A percentile compares a stretch with the other conserved stretches of the same genome.
Evolutionary conservation across 37 sponge, comb jelly and placozoan genomes (phyloP).

Genomic region (Hexactinellida sp.): DNA sequence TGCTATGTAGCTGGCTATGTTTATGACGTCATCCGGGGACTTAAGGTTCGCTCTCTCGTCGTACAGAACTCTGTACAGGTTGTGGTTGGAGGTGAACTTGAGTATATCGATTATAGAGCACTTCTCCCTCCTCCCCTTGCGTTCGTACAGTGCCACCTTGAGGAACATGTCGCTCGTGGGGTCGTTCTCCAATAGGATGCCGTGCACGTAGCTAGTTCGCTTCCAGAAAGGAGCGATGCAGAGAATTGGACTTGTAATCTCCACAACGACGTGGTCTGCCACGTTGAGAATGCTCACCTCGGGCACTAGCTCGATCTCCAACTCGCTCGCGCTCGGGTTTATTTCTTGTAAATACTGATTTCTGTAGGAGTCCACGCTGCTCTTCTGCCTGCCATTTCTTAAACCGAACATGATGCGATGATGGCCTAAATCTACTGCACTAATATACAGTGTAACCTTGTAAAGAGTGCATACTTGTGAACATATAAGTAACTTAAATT

Average conservation of each 20-base stretch:
- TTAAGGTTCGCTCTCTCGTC: not conserved
- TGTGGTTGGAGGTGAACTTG: not conserved
- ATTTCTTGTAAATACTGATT: constrained; percentile 6
- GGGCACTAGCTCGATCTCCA: not conserved
- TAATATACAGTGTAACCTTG: too few species aligned
- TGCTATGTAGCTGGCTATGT: not conserved
- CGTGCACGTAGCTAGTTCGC: not conserved
- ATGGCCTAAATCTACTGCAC: not conserved
- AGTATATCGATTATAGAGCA: not conserved
- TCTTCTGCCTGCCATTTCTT: not conserved
- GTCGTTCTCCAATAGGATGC: not conserved
- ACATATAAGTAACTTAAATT: too few species aligned
- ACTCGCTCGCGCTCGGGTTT: not conserved
- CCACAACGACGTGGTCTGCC: not conserved
- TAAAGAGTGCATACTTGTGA: too few species aligned
- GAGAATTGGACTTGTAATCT: not conserved
- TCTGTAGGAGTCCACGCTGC: not conserved
- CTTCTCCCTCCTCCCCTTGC: not conserved
- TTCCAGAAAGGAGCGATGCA: not conserved
- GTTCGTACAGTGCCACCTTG: not conserved
- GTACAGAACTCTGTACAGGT: constrained; percentile 7
- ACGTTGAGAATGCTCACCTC: not conserved
- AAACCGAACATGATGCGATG: not conserved
- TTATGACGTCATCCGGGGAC: not conserved
- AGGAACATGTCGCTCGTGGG: not conserved